Evolutionary conservation across 2,888 invertebrate genomes (phyloP).

Genomic region (Bembecia ichneumoniformis): DNA sequence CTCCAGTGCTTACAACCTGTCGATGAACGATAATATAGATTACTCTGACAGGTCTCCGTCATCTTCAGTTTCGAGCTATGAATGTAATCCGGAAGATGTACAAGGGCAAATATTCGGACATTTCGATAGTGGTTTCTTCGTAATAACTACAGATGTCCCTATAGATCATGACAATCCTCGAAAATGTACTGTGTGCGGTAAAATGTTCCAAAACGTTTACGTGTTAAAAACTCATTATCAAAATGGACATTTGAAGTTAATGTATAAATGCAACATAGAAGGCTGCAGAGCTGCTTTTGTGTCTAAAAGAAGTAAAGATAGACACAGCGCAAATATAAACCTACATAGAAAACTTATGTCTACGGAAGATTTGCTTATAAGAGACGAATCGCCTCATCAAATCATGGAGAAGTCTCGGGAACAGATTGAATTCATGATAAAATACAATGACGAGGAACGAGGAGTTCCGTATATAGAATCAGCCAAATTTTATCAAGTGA

Average conservation of each 20-base stretch:
- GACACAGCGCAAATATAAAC: slow-evolving; percentile 92
- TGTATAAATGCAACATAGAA: slow-evolving; percentile 95
- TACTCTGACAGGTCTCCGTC: slow-evolving; percentile 70
- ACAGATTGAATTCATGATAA: slow-evolving; percentile 84
- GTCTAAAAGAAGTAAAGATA: slow-evolving; percentile 91
- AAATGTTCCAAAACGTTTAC: slow-evolving; percentile 93
- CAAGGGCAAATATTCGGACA: slow-evolving; percentile 79
- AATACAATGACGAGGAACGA: slow-evolving; percentile 81
- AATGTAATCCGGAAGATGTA: slow-evolving; percentile 73
- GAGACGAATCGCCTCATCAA: slow-evolving; percentile 55
- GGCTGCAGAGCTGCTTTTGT: slow-evolving; percentile 96
- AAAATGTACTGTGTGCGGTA: slow-evolving; percentile 92
- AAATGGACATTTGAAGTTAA: slow-evolving; percentile 93
- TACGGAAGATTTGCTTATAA: slow-evolving; percentile 69
- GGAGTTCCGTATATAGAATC: slow-evolving; percentile 73
- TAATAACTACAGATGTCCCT: slow-evolving; percentile 85
- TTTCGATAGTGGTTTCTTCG: slow-evolving; percentile 81
- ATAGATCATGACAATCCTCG: slow-evolving; percentile 93
- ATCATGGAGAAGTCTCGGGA: slow-evolving; percentile 74
- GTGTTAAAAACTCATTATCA: slow-evolving; percentile 96
- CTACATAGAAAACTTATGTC: slow-evolving; percentile 91
- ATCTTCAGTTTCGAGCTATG: slow-evolving; percentile 74
- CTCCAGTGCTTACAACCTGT: slow-evolving; percentile 42
- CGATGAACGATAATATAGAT: slow-evolving; percentile 49
- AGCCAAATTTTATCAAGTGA: slow-evolving; percentile 50